Conservation (phyloP, 1,140 invertebrate genomes). For the Acyrthosiphon pisum region DNA sequence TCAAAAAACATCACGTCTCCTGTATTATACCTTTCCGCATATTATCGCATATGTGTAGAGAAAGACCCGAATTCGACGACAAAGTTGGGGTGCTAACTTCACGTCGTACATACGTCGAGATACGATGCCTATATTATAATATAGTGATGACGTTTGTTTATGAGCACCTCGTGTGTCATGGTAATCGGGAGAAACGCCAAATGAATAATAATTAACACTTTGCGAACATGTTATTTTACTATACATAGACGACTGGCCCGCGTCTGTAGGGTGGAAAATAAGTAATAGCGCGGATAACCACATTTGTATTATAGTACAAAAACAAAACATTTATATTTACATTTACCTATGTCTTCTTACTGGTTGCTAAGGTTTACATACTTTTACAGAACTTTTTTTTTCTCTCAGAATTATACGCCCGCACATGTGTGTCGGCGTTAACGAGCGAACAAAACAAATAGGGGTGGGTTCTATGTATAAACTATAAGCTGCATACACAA, state of each 20-base stretch:
- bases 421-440: background rate
- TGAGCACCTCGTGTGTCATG: background rate
- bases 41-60: no score
- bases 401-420: background rate
- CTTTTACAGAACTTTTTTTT: background rate
- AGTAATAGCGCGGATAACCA: background rate
- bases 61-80: background rate
- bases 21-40: no score
- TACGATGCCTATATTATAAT: background rate
- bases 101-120: background rate
- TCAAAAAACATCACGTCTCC: background rate
- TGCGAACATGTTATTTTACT: background rate
- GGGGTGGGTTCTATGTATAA: background rate
- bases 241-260: background rate
- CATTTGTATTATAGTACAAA: background rate
- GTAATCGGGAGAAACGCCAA: background rate
- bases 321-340: background rate
- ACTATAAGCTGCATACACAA: background rate
- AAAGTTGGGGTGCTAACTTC: background rate
- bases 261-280: background rate
- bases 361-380: background rate
- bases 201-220: background rate
- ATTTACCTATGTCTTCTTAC: background rate
- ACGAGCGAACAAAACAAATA: conserved; percentile 5
- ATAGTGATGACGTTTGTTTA: background rate